Conservation (phyloP, 2,113 vertebrate species). For the Haemorhous mexicanus region DNA sequence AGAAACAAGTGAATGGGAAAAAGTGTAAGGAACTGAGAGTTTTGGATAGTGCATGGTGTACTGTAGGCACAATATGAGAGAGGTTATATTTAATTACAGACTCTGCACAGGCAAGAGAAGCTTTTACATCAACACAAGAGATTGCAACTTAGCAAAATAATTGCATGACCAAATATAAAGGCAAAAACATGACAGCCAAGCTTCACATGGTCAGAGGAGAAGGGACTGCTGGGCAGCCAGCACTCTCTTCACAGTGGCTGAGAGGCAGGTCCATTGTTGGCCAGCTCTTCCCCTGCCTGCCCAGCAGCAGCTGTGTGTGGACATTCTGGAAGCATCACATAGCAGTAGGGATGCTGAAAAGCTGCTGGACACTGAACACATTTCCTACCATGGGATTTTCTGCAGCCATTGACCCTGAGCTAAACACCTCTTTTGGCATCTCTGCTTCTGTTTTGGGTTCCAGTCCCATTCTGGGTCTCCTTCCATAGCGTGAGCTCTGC, state of each 20-base stretch:
- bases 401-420: not conserved
- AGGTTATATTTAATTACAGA: not conserved
- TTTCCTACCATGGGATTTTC: not conserved
- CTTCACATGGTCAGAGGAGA: not conserved
- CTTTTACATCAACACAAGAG: not conserved
- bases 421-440: not conserved
- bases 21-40: not conserved
- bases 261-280: fast-evolving
- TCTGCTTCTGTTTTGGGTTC: not conserved
- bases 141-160: not conserved
- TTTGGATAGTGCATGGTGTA: not conserved
- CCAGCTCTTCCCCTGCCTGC: not conserved
- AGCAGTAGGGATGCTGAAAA: not conserved
- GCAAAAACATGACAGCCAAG: not conserved
- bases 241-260: not conserved
- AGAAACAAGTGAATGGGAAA: not conserved
- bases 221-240: not conserved
- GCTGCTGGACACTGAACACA: not conserved
- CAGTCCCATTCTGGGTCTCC: not conserved
- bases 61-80: not conserved
- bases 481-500: not conserved
- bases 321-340: not conserved
- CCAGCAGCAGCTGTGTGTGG: not conserved
- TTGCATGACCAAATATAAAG: not conserved
- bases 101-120: not conserved